Evolutionary conservation across 1,140 invertebrate genomes (phyloP).

Genomic region (Pomacea maculata): DNA sequence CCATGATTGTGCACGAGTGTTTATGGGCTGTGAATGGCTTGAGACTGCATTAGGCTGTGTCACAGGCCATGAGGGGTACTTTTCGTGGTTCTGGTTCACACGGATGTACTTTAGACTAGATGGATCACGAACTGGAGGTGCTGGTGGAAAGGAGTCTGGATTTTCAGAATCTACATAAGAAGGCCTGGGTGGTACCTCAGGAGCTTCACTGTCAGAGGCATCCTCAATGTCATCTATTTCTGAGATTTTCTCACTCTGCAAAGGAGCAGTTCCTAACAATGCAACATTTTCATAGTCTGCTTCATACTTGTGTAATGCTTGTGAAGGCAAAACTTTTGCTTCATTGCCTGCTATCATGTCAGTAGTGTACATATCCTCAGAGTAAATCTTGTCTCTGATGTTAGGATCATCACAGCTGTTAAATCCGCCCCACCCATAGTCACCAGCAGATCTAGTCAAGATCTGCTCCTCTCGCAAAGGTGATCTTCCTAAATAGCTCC

Average conservation of each 20-base stretch:
- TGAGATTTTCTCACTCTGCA: constrained; percentile 39
- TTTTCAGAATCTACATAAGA: constrained; percentile 28
- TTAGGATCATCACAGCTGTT: background rate
- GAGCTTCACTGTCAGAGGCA: constrained; percentile 24
- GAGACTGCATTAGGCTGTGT: constrained; percentile 41
- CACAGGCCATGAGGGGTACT: constrained; percentile 82
- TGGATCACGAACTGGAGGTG: constrained; percentile 73
- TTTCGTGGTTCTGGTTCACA: constrained; percentile 78
- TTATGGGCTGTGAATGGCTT: constrained; percentile 38
- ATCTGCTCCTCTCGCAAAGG: constrained; percentile 7
- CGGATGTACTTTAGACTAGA: constrained; percentile 73
- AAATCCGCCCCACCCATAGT: constrained; percentile 11
- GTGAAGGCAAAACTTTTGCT: constrained; percentile 25
- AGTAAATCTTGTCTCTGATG: constrained; percentile 24
- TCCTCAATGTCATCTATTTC: constrained; percentile 42
- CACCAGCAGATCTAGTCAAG: constrained; percentile 19
- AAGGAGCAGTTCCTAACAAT: constrained; percentile 19
- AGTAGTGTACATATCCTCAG: constrained; percentile 35
- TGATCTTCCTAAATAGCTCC: constrained; percentile 5
- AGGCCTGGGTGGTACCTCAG: constrained; percentile 24
- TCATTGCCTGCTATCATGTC: constrained; percentile 27
- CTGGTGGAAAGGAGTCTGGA: constrained; percentile 16
- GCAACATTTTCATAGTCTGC: constrained; percentile 37
- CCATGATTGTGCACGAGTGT: constrained; percentile 40
- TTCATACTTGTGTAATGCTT: constrained; percentile 38